phyloP scores from a whole-genome alignment of 2,113 vertebrate genomes.

The Columbina picui region DNA sequence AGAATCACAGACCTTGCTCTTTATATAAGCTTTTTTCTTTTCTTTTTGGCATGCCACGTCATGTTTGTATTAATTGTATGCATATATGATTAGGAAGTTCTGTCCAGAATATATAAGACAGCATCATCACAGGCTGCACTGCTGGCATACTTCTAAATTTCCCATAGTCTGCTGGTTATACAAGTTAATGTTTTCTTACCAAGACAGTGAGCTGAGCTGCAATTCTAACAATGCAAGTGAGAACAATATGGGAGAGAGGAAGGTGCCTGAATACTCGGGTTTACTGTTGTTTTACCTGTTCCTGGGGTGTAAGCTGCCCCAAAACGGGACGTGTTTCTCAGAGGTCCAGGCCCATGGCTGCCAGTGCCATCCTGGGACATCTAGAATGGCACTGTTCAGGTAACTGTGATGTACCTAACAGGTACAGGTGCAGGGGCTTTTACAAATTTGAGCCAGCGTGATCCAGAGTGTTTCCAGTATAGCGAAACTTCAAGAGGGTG shows the following conservation, averaged over 20 bases:
- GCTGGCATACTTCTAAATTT: not conserved
- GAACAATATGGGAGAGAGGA: not conserved
- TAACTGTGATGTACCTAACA: not conserved
- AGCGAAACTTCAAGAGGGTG: not conserved
- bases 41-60: not conserved
- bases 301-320: not conserved
- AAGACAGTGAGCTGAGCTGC: not conserved
- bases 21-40: not conserved
- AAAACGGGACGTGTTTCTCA: not conserved
- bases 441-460: not conserved
- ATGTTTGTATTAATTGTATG: not conserved
- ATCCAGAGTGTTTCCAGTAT: not conserved
- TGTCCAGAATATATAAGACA: not conserved
- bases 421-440: rapidly evolving
- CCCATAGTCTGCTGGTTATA: not conserved
- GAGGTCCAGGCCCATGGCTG: not conserved
- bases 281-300: not conserved
- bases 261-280: not conserved
- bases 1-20: not conserved
- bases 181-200: not conserved
- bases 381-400: not conserved
- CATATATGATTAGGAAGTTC: not conserved
- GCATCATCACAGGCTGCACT: not conserved
- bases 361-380: too few relatives aligned
- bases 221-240: not conserved